A percentile compares a stretch with the other conserved stretches of the same genome.
phyloP scores from a whole-genome alignment of 2,888 invertebrate species.

The Xanthorhoe designata region DNA sequence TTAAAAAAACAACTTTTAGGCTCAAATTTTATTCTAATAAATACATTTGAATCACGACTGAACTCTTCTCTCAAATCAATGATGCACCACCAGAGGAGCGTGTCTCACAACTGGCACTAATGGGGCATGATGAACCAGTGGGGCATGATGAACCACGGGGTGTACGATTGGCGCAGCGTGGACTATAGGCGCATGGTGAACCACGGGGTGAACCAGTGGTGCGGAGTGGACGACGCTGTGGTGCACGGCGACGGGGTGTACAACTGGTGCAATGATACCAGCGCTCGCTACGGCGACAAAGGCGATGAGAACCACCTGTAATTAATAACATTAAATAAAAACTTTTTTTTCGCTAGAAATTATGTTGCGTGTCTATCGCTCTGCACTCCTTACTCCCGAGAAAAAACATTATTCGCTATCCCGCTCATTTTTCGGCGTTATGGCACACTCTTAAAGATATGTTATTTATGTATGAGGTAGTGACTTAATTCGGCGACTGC shows the following conservation, averaged over 20 bases:
- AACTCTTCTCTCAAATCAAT: conserved; percentile 48
- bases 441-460: too few relatives aligned
- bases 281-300: conserved; percentile 67
- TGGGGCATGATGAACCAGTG: conserved; percentile 51
- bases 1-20: background rate
- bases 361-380: too few relatives aligned
- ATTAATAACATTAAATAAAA: conserved; percentile 21
- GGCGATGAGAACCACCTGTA: conserved; percentile 75
- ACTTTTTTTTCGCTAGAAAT: background rate
- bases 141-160: conserved; percentile 52
- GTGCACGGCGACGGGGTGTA: conserved; percentile 53
- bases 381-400: too few relatives aligned
- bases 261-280: conserved; percentile 73
- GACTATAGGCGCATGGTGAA: conserved; percentile 53
- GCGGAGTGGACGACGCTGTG: conserved; percentile 61
- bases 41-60: conserved; percentile 21
- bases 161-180: conserved; percentile 62
- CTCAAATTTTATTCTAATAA: conserved; percentile 29
- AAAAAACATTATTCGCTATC: too few relatives aligned
- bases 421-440: too few relatives aligned
- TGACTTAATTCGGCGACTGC: too few relatives aligned
- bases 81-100: conserved; percentile 65
- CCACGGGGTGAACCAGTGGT: conserved; percentile 63
- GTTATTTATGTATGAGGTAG: too few relatives aligned
- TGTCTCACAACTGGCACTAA: conserved; percentile 46